These are phyloP conservation scores for Rotaria macrura DNA, from an alignment of 2,888 invertebrate genomes.

Conservation along the genomic window DNA sequence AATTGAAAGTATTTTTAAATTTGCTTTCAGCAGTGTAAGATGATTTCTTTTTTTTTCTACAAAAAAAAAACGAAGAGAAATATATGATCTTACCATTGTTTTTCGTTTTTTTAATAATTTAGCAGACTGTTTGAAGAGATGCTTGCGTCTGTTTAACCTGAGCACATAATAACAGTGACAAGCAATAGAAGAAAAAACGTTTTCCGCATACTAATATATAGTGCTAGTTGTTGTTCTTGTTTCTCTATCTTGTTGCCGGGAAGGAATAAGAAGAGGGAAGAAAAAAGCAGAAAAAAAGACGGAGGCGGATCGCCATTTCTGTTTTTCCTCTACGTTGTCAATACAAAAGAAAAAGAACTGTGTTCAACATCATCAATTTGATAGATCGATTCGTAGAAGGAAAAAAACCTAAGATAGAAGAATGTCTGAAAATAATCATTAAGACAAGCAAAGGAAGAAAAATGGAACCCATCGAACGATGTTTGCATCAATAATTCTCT, in stretches of 20 bases:
- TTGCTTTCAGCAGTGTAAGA: too few species aligned
- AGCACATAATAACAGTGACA: background rate
- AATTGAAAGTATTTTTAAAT: background rate
- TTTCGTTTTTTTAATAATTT: background rate
- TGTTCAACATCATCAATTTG: background rate
- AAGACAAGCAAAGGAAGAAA: background rate
- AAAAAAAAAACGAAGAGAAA: background rate
- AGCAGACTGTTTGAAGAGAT: background rate
- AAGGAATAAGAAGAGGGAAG: background rate
- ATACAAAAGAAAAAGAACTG: background rate
- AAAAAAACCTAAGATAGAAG: background rate
- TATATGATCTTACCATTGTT: background rate
- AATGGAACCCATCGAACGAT: too few species aligned
- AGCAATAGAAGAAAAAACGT: background rate
- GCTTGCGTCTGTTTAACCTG: background rate
- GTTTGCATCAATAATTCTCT: background rate
- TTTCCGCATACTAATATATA: background rate
- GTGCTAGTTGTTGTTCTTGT: background rate
- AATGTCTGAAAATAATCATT: background rate
- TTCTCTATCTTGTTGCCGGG: background rate
- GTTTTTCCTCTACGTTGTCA: background rate
- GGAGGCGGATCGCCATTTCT: background rate
- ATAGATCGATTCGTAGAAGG: background rate
- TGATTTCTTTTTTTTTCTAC: too few species aligned
- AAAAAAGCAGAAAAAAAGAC: background rate